Base-by-base conservation (phyloP, 2,797 vertebrate genomes). In the Sardinella longiceps region DNA sequence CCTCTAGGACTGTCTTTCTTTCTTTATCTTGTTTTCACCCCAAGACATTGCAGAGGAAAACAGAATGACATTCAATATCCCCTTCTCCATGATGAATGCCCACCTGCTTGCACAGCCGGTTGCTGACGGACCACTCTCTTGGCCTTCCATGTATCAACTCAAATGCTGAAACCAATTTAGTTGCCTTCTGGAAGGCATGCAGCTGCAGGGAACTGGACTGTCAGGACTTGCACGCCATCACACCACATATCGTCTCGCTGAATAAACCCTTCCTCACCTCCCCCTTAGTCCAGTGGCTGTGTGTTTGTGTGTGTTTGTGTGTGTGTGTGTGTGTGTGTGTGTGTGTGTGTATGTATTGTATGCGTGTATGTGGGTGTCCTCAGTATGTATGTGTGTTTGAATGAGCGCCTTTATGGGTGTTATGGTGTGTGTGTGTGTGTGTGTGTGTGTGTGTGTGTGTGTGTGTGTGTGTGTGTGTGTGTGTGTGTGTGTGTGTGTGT, bases 271-370 rank as follows among this genome's bases (percentile, higher is more conserved):
- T 53, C 18, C 51, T 53, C 51, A 20, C 20, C 51, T 51, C 11
- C 48, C 48, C 11, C 48, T 15, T 12, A 15, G 48, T 50, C 48
- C 48, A 50, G 5, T 9, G 11, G 43, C 43, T 50, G 48, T 50
- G 48, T 50, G 48, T 50, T 4, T 50, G 48, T 50, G 18, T n/a
- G 20, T 58, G 18, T 58, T 11, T 58, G 58, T 63, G 58, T 63
- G 10, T 63, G 58, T 63, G n/a, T 63, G n/a, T 63, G 58, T 63
- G 63, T 70, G 63, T 70, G 28, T 70, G 63, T 66, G 60, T 66
- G 60, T 66, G 28, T 30, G 60, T 66, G 60, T 30, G 28, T 66
- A 10, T 66, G 60, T 25, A n/a, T 9, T 15, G 50, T 20, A 7
- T 50, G 14, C 3, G 51, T 53, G 51, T 23, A 6, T 23, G 51